These are phyloP conservation scores for Delichon dasypus DNA, from an alignment of 2,797 vertebrate species.

Conservation along the genomic window DNA sequence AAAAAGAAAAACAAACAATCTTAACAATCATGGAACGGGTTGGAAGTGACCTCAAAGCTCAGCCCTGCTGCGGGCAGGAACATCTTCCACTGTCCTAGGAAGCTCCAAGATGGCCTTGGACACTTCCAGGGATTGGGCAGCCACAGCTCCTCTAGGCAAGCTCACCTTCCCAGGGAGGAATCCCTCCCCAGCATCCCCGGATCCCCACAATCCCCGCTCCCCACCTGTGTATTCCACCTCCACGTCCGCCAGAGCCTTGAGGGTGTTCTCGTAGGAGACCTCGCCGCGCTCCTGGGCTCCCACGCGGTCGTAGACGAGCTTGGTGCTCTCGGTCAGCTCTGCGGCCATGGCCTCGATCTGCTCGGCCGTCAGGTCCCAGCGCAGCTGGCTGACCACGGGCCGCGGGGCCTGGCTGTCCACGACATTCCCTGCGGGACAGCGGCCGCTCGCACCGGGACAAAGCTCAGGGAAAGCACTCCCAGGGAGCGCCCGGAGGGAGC, in stretches of 20 bases:
- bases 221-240: slow-evolving; percentile 92
- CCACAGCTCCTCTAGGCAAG: not conserved
- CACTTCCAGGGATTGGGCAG: not conserved
- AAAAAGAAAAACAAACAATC: rapidly evolving
- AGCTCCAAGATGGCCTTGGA: not conserved
- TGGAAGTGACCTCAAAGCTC: not conserved
- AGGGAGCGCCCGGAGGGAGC: no score
- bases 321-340: slow-evolving; percentile 84
- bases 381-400: slow-evolving; percentile 76
- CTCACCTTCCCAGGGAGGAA: no score
- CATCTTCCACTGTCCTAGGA: rapidly evolving
- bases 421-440: slow-evolving; percentile 70
- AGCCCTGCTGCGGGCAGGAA: not conserved
- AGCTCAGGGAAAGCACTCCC: no score
- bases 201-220: not conserved
- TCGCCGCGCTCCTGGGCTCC: slow-evolving; percentile 76
- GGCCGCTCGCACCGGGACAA: no score
- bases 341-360: slow-evolving; percentile 79
- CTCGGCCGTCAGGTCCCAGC: slow-evolving; percentile 87
- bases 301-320: slow-evolving; percentile 87
- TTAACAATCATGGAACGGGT: rapidly evolving
- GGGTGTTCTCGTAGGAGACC: slow-evolving; percentile 86
- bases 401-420: slow-evolving; percentile 64
- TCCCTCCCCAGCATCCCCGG: not conserved
- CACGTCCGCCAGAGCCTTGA: slow-evolving; percentile 88